A percentile compares a stretch with the other conserved stretches of the same genome.
Evolutionary conservation across 2,113 vertebrate genomes (phyloP).

Genomic region (Lutjanus erythropterus): DNA sequence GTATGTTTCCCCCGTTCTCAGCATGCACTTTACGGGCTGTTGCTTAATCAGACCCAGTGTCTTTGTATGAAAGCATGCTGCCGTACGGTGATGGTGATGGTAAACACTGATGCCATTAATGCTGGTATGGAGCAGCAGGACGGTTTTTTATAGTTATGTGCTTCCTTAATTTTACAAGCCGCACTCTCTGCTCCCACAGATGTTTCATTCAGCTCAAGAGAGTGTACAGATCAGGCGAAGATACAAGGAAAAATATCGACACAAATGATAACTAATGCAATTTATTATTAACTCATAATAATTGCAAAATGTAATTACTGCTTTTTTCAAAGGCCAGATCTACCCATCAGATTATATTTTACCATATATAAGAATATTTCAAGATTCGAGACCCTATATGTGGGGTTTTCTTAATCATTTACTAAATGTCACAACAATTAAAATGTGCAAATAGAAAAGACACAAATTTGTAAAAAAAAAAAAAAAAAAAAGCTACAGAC

Average conservation of each 20-base stretch:
- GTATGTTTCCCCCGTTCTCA: conserved; percentile 69
- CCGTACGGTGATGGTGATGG: neutral
- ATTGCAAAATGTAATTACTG: neutral
- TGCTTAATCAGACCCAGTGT: conserved; percentile 36
- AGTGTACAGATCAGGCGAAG: neutral
- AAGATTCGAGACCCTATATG: too few relatives aligned
- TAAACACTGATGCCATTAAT: conserved; percentile 13
- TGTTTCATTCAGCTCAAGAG: neutral
- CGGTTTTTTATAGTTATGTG: conserved; percentile 6
- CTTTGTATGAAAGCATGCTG: conserved; percentile 32
- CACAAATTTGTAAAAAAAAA: neutral
- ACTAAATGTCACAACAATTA: neutral
- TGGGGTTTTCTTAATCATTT: too few relatives aligned
- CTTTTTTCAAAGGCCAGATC: neutral
- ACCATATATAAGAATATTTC: neutral
- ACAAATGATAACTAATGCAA: neutral
- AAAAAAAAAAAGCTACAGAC: too few relatives aligned
- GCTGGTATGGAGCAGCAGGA: neutral
- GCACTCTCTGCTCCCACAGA: neutral
- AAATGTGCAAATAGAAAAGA: neutral
- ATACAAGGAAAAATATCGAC: neutral
- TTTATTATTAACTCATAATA: neutral
- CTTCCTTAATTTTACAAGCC: conserved; percentile 23
- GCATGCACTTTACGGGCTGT: conserved; percentile 28
- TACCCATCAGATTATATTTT: neutral